Evolutionary conservation across 2,888 invertebrate genomes (phyloP).

Genomic region (Eupithecia abbreviata): DNA sequence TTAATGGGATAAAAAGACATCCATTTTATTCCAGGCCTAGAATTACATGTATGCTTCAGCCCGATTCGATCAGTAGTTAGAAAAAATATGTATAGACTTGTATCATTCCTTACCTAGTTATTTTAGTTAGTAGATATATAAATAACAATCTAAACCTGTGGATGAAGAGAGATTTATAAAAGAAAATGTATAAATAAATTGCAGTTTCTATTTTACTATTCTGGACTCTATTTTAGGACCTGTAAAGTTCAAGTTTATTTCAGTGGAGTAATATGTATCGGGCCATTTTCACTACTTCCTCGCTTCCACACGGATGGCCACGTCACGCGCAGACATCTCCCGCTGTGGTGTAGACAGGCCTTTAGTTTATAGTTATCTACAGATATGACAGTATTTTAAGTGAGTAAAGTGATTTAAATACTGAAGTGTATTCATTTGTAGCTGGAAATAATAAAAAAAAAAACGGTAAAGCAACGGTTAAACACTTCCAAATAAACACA

Average conservation of each 20-base stretch:
- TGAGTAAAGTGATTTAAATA: not conserved
- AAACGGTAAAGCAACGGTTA: not conserved
- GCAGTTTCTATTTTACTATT: not conserved
- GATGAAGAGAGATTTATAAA: not conserved
- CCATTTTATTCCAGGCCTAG: too few relatives aligned
- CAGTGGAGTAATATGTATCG: not conserved
- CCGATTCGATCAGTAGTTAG: too few relatives aligned
- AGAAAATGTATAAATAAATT: not conserved
- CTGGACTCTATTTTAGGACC: not conserved
- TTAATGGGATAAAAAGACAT: too few relatives aligned
- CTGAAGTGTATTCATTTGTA: not conserved
- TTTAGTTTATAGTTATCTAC: not conserved
- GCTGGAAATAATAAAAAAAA: not conserved
- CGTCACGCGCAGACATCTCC: not conserved
- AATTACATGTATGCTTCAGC: too few relatives aligned
- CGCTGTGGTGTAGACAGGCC: not conserved
- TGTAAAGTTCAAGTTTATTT: slow-evolving; percentile 11
- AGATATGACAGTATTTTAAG: not conserved
- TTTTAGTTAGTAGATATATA: not conserved
- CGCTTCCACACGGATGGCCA: not conserved
- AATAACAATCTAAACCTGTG: not conserved
- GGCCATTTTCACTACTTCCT: not conserved
- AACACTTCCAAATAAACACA: not conserved
- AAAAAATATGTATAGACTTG: not conserved
- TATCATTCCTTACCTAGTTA: not conserved